A percentile compares a stretch with the other conserved stretches of the same genome.
Conservation (phyloP, 1,140 invertebrate genomes). For the Sipha flava region DNA sequence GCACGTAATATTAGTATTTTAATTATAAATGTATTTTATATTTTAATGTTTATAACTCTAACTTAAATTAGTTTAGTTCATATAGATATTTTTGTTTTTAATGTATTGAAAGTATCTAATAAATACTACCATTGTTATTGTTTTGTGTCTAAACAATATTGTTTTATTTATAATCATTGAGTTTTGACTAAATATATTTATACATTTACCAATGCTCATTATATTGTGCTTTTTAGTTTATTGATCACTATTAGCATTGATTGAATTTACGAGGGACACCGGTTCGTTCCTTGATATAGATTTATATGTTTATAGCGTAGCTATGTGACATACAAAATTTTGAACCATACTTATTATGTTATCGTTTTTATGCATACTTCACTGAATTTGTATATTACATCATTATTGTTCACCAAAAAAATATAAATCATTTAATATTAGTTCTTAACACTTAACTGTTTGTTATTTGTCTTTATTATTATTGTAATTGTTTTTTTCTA, state of each 20-base stretch:
- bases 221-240: neutral
- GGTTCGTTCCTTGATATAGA: neutral
- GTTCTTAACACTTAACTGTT: neutral
- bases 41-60: neutral
- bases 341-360: neutral
- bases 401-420: neutral
- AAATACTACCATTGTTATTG: neutral
- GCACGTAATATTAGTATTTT: neutral
- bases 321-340: neutral
- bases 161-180: neutral
- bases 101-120: neutral
- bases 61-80: neutral
- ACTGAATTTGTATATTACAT: neutral
- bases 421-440: neutral
- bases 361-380: neutral
- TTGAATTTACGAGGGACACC: too few relatives aligned
- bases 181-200: neutral
- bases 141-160: neutral
- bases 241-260: neutral
- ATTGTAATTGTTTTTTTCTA: neutral
- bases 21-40: neutral
- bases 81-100: neutral
- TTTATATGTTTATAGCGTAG: neutral
- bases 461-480: neutral
- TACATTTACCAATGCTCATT: neutral